These are phyloP conservation scores for Sialis fuliginosa DNA, from an alignment of 2,888 invertebrate genomes.

Conservation along the genomic window DNA sequence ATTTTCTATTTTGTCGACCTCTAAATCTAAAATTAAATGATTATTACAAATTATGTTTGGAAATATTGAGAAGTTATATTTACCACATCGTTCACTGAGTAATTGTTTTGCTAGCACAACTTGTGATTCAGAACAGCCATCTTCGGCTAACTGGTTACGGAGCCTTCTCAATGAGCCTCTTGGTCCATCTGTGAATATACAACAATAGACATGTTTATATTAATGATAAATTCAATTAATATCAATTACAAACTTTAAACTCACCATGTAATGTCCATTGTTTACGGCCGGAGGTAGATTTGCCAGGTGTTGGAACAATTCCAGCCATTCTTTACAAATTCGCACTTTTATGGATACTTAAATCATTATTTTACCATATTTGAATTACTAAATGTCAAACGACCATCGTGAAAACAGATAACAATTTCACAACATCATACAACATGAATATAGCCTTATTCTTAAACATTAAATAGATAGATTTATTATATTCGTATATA, in stretches of 20 bases:
- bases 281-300: conserved; percentile 37
- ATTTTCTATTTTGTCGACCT: conserved; percentile 54
- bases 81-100: conserved; percentile 62
- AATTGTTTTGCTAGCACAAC: conserved; percentile 72
- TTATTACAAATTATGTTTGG: background rate
- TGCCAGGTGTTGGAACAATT: conserved; percentile 33
- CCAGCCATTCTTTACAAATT: conserved; percentile 28
- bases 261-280: conserved; percentile 63
- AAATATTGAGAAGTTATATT: conserved; percentile 9
- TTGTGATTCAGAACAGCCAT: conserved; percentile 80
- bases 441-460: no score
- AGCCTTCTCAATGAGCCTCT: conserved; percentile 43
- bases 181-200: conserved; percentile 37
- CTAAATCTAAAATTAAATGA: conserved; percentile 32
- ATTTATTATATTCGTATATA: no score
- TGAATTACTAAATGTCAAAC: no score
- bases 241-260: conserved; percentile 6
- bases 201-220: background rate
- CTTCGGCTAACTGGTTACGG: conserved; percentile 61
- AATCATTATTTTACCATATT: no score
- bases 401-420: no score
- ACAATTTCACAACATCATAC: no score
- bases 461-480: no score
- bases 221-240: background rate
- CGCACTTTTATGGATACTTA: no score